These are phyloP conservation scores for Stichodactyla helianthus DNA, from an alignment of 64 coral and sea anemone genomes.

Conservation along the genomic window DNA sequence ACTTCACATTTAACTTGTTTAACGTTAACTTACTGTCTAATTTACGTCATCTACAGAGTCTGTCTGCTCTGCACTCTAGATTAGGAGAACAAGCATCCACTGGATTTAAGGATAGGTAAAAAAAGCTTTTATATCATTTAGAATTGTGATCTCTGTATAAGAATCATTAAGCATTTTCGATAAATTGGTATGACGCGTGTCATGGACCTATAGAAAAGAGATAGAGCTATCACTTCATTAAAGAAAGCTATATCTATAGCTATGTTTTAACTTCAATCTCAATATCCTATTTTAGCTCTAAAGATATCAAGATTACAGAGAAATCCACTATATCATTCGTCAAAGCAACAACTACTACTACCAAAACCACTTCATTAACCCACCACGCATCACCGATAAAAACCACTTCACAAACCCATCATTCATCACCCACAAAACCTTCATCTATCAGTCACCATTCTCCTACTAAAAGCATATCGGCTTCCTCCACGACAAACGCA, in stretches of 20 bases:
- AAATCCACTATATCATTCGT: conserved; percentile 23
- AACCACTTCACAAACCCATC: conserved; percentile 13
- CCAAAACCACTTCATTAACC: neutral
- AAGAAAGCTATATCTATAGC: too few species aligned
- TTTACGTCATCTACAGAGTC: conserved; percentile 29
- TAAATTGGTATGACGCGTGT: too few species aligned
- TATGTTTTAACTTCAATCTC: too few species aligned
- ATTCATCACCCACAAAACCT: neutral
- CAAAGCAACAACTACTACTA: neutral
- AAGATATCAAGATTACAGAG: conserved; percentile 26
- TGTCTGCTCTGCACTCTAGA: conserved; percentile 75
- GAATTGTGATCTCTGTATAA: too few species aligned
- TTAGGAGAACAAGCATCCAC: conserved; percentile 75
- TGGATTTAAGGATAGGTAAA: conserved; percentile 71
- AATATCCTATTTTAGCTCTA: neutral
- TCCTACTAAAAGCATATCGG: conserved; percentile 27
- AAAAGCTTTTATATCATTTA: too few species aligned
- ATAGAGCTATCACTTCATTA: too few species aligned
- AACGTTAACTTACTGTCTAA: neutral
- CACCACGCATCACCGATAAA: conserved; percentile 27
- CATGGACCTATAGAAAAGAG: too few species aligned
- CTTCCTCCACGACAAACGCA: conserved; percentile 45
- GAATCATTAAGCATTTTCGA: too few species aligned
- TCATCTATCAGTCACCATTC: neutral
- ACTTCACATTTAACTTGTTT: neutral